Percentiles rank a stretch among this genome's conserved stretches.
Conservation (phyloP, 2,888 invertebrate species). For the Mantis religiosa region DNA sequence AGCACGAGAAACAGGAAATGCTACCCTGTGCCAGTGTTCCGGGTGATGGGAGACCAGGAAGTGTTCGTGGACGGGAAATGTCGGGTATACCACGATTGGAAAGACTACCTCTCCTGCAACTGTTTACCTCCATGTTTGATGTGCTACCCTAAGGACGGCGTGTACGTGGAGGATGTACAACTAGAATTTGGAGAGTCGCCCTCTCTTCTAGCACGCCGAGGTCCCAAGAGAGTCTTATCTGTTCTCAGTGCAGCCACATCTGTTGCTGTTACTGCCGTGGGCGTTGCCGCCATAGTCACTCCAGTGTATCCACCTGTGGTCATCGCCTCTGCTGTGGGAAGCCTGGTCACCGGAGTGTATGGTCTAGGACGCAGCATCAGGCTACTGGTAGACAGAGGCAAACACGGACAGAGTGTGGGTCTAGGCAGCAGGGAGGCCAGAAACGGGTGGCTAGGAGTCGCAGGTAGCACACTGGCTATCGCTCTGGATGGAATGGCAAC, state of each 20-base stretch:
- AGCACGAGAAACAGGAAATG: neutral
- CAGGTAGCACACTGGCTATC: neutral
- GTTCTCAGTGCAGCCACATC: neutral
- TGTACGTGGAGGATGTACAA: neutral
- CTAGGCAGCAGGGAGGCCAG: slow-evolving; percentile 9
- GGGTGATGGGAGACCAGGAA: neutral
- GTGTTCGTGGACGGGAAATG: slow-evolving; percentile 5
- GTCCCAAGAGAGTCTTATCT: neutral
- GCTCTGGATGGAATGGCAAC: neutral
- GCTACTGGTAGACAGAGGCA: slow-evolving; percentile 7
- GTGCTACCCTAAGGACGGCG: slow-evolving; percentile 16
- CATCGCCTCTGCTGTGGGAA: slow-evolving; percentile 1
- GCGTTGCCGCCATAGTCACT: slow-evolving; percentile 1
- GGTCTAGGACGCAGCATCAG: neutral
- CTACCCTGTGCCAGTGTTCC: neutral
- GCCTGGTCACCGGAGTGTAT: slow-evolving; percentile 6
- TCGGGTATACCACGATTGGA: slow-evolving; percentile 15
- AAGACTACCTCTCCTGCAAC: slow-evolving; percentile 5
- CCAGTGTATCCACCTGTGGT: slow-evolving; percentile 4
- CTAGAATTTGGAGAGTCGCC: slow-evolving; percentile 7
- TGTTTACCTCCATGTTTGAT: slow-evolving; percentile 1
- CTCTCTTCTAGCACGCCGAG: neutral
- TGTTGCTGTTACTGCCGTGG: slow-evolving; percentile 1
- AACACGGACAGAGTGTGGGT: slow-evolving; percentile 15
- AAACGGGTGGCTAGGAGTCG: neutral